A percentile compares a stretch with the other conserved stretches of the same genome.
These are phyloP conservation scores for Diceros bicornis DNA, from an alignment of 2,797 vertebrate genomes.

Conservation along the genomic window DNA sequence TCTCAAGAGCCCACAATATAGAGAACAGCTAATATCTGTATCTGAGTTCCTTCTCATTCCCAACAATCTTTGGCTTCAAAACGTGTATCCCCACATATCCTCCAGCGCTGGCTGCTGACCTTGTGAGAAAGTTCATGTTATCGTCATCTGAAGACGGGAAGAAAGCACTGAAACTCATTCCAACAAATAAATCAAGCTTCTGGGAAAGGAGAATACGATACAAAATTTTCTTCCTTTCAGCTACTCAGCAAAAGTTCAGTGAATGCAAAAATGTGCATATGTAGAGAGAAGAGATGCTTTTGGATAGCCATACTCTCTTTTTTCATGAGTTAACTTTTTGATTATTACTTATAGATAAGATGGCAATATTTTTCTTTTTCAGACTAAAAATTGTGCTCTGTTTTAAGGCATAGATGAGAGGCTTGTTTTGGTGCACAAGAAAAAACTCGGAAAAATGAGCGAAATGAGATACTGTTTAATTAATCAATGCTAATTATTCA, in stretches of 20 bases:
- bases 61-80: constrained; percentile 30
- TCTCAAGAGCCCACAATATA: neutral
- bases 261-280: neutral
- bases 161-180: constrained; percentile 4
- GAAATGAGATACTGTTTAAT: neutral
- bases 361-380: constrained; percentile 44
- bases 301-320: neutral
- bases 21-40: neutral
- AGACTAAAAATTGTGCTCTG: constrained; percentile 7
- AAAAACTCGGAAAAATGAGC: constrained; percentile 17
- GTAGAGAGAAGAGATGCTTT: neutral
- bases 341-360: neutral
- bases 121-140: constrained; percentile 57
- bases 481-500: constrained; percentile 32
- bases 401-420: neutral
- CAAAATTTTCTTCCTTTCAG: constrained; percentile 46
- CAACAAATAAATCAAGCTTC: constrained; percentile 63
- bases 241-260: neutral
- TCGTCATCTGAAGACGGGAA: neutral
- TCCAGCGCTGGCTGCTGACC: constrained; percentile 21
- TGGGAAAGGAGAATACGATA: constrained; percentile 61
- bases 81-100: neutral
- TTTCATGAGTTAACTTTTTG: constrained; percentile 34
- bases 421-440: neutral
- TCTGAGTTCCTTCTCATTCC: neutral